Conservation (phyloP, 2,888 invertebrate genomes). For the Andrena dorsata region DNA sequence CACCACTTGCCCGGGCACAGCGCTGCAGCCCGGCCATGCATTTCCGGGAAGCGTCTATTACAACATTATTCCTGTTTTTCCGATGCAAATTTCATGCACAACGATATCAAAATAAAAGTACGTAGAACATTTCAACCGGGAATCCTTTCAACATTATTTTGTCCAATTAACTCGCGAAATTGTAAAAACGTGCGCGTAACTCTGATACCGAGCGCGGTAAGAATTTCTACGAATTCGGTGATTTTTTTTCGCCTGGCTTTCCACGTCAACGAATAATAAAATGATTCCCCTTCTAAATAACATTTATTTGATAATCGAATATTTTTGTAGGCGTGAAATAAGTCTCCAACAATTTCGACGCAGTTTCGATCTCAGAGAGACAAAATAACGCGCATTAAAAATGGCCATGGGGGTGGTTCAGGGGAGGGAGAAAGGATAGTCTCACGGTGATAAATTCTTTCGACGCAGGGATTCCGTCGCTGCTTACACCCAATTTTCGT, state of each 20-base stretch:
- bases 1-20: neutral
- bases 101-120: constrained; percentile 1
- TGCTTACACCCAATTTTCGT: constrained; percentile 63
- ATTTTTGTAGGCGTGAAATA: constrained; percentile 11
- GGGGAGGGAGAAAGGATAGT: constrained; percentile 4
- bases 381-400: neutral
- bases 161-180: neutral
- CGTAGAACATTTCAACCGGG: neutral
- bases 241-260: neutral
- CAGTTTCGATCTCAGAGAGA: neutral
- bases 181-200: constrained; percentile 25
- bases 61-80: constrained; percentile 6
- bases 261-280: neutral
- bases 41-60: neutral
- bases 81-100: neutral
- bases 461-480: constrained; percentile 11
- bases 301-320: constrained; percentile 10
- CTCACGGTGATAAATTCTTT: constrained; percentile 45
- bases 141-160: constrained; percentile 42
- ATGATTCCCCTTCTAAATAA: neutral
- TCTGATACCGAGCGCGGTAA: constrained; percentile 18
- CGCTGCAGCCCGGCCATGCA: neutral
- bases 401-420: neutral
- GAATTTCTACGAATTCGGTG: constrained; percentile 28
- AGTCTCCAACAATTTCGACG: neutral